These are phyloP conservation scores for Drosophila mojavensis DNA, from an alignment of 1,140 invertebrate species.

Conservation along the genomic window DNA sequence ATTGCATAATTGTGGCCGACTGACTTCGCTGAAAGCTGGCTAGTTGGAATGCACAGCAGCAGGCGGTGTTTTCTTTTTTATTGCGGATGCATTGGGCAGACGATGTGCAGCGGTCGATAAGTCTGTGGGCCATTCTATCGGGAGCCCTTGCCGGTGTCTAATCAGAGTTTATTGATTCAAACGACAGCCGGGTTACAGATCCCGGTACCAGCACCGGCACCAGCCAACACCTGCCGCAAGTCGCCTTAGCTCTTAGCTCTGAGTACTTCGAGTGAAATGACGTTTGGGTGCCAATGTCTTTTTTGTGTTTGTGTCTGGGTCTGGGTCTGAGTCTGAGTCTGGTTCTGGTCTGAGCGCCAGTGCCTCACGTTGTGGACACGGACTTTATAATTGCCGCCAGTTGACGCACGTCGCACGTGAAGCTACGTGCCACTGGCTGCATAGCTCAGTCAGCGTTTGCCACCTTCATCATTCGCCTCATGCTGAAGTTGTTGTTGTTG, in stretches of 20 bases:
- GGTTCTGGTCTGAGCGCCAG: conserved; percentile 22
- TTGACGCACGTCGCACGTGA: conserved; percentile 77
- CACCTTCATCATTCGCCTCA: conserved; percentile 17
- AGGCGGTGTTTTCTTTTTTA: conserved; percentile 62
- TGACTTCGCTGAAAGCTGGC: conserved; percentile 42
- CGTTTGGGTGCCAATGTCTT: conserved; percentile 61
- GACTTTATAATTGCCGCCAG: conserved; percentile 76
- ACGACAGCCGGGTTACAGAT: conserved; percentile 40
- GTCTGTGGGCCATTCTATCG: conserved; percentile 37
- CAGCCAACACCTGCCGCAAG: conserved; percentile 39
- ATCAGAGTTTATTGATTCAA: conserved; percentile 56
- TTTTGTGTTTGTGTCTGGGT: conserved; percentile 10
- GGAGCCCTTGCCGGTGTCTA: conserved; percentile 38
- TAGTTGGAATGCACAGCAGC: conserved; percentile 68
- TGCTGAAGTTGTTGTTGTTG: conserved; percentile 1
- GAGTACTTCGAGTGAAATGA: conserved; percentile 22
- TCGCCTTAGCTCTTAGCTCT: not conserved
- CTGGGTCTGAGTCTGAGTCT: not conserved
- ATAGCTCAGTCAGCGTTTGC: not conserved
- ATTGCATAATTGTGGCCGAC: conserved; percentile 68
- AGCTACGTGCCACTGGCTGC: conserved; percentile 65
- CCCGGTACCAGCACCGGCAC: conserved; percentile 3
- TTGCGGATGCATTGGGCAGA: conserved; percentile 77
- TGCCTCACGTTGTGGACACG: conserved; percentile 47
- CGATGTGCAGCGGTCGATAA: conserved; percentile 68